These are phyloP conservation scores for Semotilus atromaculatus DNA, from an alignment of 2,797 vertebrate genomes.

Conservation along the genomic window DNA sequence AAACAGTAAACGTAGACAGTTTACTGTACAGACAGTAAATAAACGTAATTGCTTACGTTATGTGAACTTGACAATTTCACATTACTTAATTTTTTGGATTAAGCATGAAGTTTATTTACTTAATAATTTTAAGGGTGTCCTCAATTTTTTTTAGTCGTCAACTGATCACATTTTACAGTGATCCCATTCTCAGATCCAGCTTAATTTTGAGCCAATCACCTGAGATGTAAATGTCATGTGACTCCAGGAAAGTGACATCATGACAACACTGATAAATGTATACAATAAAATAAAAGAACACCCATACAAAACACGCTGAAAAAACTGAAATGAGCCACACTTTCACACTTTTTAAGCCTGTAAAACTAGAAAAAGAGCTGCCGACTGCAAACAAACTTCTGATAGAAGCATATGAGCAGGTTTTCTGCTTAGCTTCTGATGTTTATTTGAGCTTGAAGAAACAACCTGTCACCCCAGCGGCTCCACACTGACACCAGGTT, in stretches of 20 bases:
- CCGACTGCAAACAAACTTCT: slow-evolving; percentile 14
- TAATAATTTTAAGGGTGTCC: too few relatives aligned
- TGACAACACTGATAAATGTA: not conserved
- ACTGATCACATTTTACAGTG: too few relatives aligned
- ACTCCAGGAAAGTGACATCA: not conserved
- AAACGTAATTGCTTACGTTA: too few relatives aligned
- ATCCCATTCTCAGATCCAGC: not conserved
- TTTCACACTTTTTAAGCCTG: not conserved
- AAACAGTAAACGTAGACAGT: too few relatives aligned
- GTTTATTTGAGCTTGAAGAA: slow-evolving; percentile 61
- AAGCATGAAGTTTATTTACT: too few relatives aligned
- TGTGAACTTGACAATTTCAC: too few relatives aligned
- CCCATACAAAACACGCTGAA: not conserved
- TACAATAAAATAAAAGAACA: not conserved
- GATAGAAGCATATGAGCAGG: slow-evolving; percentile 9
- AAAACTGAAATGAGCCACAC: not conserved
- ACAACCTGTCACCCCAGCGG: slow-evolving; percentile 57
- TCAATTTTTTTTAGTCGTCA: too few relatives aligned
- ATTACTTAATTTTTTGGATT: too few relatives aligned
- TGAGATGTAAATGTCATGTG: not conserved
- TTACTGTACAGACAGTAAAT: too few relatives aligned
- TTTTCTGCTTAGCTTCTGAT: slow-evolving; percentile 35
- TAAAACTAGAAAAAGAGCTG: not conserved
- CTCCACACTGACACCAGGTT: slow-evolving; percentile 41
- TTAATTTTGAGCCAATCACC: not conserved